Conservation (phyloP, 1,140 invertebrate species). For the Euglossa dilemma region DNA sequence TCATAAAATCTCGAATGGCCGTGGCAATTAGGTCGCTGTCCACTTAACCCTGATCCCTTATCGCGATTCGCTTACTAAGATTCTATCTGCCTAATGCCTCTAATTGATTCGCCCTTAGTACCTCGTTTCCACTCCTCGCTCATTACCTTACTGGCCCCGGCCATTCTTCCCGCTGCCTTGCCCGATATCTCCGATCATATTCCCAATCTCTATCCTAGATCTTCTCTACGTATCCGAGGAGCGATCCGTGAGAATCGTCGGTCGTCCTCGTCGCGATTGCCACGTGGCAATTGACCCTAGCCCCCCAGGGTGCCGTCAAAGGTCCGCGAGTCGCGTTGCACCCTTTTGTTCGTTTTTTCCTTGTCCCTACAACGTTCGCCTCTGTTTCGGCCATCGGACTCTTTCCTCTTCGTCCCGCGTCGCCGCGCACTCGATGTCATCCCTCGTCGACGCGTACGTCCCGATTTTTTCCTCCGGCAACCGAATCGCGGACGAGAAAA, state of each 20-base stretch:
- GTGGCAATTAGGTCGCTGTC: constrained; percentile 27
- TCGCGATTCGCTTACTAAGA: constrained; percentile 23
- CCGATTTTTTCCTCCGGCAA: constrained; percentile 29
- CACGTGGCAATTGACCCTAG: too few species aligned
- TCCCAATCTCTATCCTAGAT: not conserved
- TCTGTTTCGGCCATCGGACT: not conserved
- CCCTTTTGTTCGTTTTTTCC: constrained; percentile 17
- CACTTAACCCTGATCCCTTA: constrained; percentile 39
- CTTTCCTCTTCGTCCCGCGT: not conserved
- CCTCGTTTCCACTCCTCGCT: not conserved
- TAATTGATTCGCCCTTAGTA: constrained; percentile 11
- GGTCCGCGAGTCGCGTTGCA: not conserved
- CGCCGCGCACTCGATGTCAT: not conserved
- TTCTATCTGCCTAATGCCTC: not conserved
- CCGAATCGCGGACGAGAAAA: constrained; percentile 41
- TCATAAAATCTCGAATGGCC: constrained; percentile 19
- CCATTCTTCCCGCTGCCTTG: too few species aligned
- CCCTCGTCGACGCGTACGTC: not conserved
- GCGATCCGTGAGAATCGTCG: not conserved
- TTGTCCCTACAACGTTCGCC: not conserved
- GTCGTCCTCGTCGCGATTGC: not conserved
- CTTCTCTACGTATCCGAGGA: not conserved
- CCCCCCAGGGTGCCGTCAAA: too few species aligned
- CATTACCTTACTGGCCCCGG: too few species aligned
- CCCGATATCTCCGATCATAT: not conserved